These are phyloP conservation scores for Tragulus kanchil DNA, from an alignment of 2,113 vertebrate species.

Conservation along the genomic window DNA sequence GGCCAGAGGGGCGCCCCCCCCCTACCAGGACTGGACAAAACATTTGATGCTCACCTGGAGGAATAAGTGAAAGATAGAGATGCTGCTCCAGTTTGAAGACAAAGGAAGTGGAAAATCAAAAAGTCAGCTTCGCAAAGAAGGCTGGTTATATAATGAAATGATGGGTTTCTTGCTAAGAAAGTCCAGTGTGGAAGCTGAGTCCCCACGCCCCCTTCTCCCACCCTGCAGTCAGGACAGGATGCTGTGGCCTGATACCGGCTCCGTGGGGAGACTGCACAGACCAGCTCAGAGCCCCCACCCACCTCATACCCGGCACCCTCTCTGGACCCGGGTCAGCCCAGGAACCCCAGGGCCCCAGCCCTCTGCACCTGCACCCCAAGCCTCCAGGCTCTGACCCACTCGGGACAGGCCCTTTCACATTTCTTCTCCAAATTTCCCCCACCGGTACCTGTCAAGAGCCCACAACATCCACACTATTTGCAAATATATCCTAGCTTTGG, in stretches of 20 bases:
- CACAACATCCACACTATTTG: background rate
- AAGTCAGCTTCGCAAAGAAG: background rate
- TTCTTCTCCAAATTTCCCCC: background rate
- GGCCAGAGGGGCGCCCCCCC: background rate
- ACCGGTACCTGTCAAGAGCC: background rate
- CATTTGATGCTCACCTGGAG: background rate
- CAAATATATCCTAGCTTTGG: background rate
- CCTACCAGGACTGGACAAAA: background rate
- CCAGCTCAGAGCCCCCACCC: background rate
- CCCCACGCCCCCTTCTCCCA: background rate
- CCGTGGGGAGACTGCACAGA: background rate
- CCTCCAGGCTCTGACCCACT: background rate
- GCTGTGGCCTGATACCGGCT: background rate
- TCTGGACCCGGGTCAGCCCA: background rate
- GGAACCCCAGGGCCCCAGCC: background rate
- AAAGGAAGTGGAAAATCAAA: background rate
- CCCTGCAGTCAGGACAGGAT: background rate
- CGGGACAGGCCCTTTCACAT: background rate
- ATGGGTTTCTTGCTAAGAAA: background rate
- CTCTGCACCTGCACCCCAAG: background rate
- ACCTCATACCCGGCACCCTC: rapidly evolving
- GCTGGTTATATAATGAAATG: background rate
- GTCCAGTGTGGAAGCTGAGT: background rate
- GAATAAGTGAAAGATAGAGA: background rate
- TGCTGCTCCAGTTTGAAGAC: background rate